These are phyloP conservation scores for Sebastes kiyomatsui DNA, from an alignment of 2,797 vertebrate species.

Conservation along the genomic window DNA sequence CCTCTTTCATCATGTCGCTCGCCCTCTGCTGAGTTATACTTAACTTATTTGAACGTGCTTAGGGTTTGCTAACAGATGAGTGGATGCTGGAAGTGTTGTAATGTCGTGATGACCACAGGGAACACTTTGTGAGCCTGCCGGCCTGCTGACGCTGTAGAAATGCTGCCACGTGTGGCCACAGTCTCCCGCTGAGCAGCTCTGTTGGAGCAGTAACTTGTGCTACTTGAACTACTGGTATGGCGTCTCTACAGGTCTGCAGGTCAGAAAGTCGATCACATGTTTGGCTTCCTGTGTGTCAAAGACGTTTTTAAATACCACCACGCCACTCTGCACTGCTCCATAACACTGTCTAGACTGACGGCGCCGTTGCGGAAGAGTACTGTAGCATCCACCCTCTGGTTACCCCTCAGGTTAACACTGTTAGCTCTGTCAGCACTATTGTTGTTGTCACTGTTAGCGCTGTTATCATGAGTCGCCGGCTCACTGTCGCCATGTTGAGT, in stretches of 20 bases:
- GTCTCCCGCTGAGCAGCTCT: not conserved
- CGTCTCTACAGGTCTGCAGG: not conserved
- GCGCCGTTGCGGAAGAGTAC: too few relatives aligned
- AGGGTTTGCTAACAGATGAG: not conserved
- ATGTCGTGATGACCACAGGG: not conserved
- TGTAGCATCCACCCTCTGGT: too few relatives aligned
- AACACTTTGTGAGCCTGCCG: not conserved
- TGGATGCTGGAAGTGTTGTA: not conserved
- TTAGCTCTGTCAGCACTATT: too few relatives aligned
- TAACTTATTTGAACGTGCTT: constrained; percentile 1
- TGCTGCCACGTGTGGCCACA: not conserved
- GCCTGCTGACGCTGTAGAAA: not conserved
- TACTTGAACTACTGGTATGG: not conserved
- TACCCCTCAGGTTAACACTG: too few relatives aligned
- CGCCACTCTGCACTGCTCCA: too few relatives aligned
- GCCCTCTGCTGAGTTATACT: not conserved
- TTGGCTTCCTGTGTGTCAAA: not conserved
- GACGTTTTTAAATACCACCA: not conserved
- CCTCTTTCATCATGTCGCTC: constrained; percentile 10
- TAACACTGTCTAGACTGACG: too few relatives aligned
- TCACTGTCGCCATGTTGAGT: too few relatives aligned
- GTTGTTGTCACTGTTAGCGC: too few relatives aligned
- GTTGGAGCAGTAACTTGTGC: not conserved
- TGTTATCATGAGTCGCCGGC: too few relatives aligned
- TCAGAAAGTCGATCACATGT: not conserved